Conservation (phyloP, 92 coral and sea anemone genomes). For the Hydrozoanthus gracilis region DNA sequence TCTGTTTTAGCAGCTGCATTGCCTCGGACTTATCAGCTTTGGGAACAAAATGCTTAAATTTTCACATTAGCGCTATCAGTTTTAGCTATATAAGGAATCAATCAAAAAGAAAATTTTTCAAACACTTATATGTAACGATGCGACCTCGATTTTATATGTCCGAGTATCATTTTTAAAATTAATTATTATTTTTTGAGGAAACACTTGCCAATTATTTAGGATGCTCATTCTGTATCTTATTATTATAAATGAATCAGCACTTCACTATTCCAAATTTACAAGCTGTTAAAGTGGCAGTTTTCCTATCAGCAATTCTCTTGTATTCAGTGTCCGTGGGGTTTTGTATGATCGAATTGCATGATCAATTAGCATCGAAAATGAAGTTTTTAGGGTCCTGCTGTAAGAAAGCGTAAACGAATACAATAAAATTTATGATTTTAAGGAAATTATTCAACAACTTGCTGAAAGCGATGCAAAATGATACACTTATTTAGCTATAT, state of each 20-base stretch:
- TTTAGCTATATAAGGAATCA: not conserved
- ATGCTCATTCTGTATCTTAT: conserved; percentile 20
- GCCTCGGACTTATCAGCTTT: not conserved
- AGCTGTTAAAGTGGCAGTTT: not conserved
- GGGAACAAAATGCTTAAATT: conserved; percentile 8
- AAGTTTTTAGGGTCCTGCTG: not conserved
- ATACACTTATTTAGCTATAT: conserved; percentile 44
- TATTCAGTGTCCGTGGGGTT: not conserved
- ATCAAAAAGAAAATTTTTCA: not conserved
- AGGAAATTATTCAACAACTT: conserved; percentile 49
- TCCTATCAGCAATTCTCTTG: not conserved
- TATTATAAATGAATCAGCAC: conserved; percentile 34
- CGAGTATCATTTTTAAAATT: conserved; percentile 30
- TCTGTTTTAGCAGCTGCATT: not conserved
- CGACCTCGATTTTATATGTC: not conserved
- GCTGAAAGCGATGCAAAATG: conserved; percentile 48
- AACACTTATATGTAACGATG: no score
- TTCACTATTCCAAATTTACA: conserved; percentile 1
- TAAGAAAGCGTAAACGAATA: conserved; percentile 10
- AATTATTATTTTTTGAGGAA: conserved; percentile 44
- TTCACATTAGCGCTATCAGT: not conserved
- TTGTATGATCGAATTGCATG: not conserved
- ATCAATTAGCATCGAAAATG: conserved; percentile 6
- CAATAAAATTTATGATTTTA: conserved; percentile 26
- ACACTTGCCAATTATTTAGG: conserved; percentile 29